Conservation (phyloP, 2,797 vertebrate genomes). For the Tokudaia muenninki region DNA sequence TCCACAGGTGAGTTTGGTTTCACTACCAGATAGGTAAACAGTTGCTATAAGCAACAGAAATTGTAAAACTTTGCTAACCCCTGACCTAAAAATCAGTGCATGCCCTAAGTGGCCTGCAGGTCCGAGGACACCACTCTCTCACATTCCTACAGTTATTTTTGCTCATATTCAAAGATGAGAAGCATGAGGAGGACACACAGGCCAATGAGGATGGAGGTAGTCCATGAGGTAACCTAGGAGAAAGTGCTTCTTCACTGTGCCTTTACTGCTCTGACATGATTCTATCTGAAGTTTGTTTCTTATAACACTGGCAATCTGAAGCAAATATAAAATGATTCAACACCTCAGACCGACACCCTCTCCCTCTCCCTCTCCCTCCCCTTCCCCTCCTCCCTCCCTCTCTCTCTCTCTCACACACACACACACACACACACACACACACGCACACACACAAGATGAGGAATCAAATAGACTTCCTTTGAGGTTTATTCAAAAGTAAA, state of each 20-base stretch:
- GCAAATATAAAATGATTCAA: neutral
- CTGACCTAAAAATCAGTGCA: neutral
- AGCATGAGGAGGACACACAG: neutral
- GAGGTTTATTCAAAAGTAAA: slow-evolving; percentile 29
- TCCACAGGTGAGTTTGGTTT: slow-evolving; percentile 15
- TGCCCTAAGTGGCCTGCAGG: neutral
- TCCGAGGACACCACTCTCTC: neutral
- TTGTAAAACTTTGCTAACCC: neutral
- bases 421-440: too few relatives aligned
- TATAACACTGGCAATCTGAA: neutral
- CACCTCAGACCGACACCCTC: neutral
- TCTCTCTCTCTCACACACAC: too few relatives aligned
- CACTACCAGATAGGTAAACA: neutral
- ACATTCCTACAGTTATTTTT: neutral
- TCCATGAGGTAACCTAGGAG: neutral
- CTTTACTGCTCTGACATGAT: neutral
- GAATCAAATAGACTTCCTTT: neutral
- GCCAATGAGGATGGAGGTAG: neutral
- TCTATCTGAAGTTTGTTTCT: neutral
- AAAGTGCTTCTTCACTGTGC: neutral
- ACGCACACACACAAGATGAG: neutral
- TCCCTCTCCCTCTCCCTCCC: too few relatives aligned
- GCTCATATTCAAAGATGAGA: neutral
- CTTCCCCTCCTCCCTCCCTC: too few relatives aligned
- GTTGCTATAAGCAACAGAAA: neutral